These are phyloP conservation scores for Solenodon paradoxus DNA, from an alignment of 2,113 vertebrate genomes.

Conservation along the genomic window DNA sequence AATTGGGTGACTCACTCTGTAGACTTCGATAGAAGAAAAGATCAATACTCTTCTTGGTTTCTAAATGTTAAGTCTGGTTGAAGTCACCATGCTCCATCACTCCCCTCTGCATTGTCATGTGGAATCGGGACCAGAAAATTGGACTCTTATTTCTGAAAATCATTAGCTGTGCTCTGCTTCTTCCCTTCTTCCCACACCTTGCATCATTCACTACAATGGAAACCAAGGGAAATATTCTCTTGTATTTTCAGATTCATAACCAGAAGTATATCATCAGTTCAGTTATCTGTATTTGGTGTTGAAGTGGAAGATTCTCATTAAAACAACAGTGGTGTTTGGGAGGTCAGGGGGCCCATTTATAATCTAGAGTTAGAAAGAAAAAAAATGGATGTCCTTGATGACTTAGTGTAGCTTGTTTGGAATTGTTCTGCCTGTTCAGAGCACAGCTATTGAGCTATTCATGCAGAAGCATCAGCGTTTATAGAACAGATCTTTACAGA, in stretches of 20 bases:
- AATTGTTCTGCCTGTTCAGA: not conserved
- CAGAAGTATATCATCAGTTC: not conserved
- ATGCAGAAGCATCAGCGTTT: not conserved
- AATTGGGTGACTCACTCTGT: not conserved
- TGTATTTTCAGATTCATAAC: not conserved
- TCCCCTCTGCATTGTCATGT: not conserved
- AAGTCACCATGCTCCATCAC: not conserved
- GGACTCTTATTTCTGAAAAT: slow-evolving; percentile 4
- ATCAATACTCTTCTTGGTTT: not conserved
- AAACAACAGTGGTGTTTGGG: not conserved
- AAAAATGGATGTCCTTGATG: not conserved
- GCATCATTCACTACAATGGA: not conserved
- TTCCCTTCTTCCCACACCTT: not conserved
- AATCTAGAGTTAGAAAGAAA: not conserved
- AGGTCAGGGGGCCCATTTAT: not conserved
- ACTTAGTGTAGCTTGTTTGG: not conserved
- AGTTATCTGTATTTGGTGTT: not conserved
- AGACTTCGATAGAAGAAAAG: not conserved
- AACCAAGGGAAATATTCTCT: not conserved
- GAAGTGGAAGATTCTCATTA: not conserved
- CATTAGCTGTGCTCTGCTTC: not conserved
- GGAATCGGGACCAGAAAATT: not conserved
- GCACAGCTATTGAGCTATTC: not conserved
- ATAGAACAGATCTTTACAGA: not conserved
- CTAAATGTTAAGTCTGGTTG: slow-evolving; percentile 41